Conservation (phyloP, 2,888 invertebrate species). For the Halictus quadricinctus region DNA sequence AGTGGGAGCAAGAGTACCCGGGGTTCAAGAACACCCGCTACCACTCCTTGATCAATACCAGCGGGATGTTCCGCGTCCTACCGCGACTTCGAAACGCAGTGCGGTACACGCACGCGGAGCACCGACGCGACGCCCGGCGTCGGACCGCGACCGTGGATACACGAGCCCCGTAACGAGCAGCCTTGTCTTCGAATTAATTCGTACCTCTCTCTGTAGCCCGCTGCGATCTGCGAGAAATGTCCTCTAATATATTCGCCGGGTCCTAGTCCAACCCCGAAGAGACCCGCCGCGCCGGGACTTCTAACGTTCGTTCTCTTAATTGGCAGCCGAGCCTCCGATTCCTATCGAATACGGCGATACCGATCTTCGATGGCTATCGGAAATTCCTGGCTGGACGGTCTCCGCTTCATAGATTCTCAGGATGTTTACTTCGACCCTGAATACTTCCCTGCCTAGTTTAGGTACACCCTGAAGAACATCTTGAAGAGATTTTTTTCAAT, state of each 20-base stretch:
- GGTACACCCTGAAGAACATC: not conserved
- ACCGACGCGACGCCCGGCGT: slow-evolving; percentile 34
- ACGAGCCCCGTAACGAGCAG: slow-evolving; percentile 32
- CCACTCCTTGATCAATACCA: slow-evolving; percentile 79
- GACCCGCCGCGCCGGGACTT: too few species aligned
- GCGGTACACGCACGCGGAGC: slow-evolving; percentile 50
- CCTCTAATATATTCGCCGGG: slow-evolving; percentile 5
- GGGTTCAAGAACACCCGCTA: slow-evolving; percentile 79
- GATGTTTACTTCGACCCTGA: not conserved
- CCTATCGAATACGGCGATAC: not conserved
- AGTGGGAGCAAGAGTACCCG: slow-evolving; percentile 76
- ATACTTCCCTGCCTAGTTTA: not conserved
- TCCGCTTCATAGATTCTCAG: slow-evolving; percentile 16
- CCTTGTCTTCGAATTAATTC: slow-evolving; percentile 46
- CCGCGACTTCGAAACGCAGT: slow-evolving; percentile 59
- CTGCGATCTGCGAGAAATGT: not conserved
- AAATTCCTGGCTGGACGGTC: not conserved
- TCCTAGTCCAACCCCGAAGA: not conserved
- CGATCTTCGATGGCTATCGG: slow-evolving; percentile 9
- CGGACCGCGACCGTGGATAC: slow-evolving; percentile 24
- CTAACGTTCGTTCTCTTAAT: not conserved
- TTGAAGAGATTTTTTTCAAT: not conserved
- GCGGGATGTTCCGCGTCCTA: slow-evolving; percentile 67
- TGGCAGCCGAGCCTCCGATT: not conserved
- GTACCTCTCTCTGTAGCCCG: slow-evolving; percentile 9